Percentiles rank a stretch among this genome's conserved stretches.
Evolutionary conservation across 1,140 invertebrate genomes (phyloP).

Genomic region (Nylanderia fulva): DNA sequence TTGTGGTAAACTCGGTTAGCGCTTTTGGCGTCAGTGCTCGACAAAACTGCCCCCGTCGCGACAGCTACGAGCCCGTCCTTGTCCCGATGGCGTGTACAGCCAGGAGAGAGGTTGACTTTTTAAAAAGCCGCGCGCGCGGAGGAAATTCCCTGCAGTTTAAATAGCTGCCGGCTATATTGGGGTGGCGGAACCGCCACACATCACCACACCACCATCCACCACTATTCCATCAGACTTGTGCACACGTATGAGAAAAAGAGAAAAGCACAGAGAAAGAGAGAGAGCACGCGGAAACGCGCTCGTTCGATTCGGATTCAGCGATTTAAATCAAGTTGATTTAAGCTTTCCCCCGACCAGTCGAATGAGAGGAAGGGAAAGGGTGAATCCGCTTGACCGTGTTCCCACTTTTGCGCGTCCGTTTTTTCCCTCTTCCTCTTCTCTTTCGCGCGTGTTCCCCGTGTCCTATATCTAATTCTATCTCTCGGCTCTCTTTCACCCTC

Average conservation of each 20-base stretch:
- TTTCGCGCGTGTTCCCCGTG: neutral
- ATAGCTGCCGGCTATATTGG: conserved; percentile 68
- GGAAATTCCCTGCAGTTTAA: conserved; percentile 70
- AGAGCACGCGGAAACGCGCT: conserved; percentile 37
- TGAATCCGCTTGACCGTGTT: conserved; percentile 64
- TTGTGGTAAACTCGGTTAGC: conserved; percentile 60
- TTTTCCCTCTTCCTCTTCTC: conserved; percentile 15
- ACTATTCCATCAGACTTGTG: neutral
- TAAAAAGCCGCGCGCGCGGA: conserved; percentile 62
- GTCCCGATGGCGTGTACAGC: conserved; percentile 30
- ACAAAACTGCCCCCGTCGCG: conserved; percentile 71
- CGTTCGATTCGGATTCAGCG: conserved; percentile 69
- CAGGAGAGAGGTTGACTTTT: conserved; percentile 70
- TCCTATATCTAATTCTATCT: conserved; percentile 3
- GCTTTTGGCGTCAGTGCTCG: conserved; percentile 64
- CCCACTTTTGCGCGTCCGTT: conserved; percentile 58
- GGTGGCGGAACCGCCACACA: conserved; percentile 22
- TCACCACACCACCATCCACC: neutral
- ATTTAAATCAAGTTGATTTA: conserved; percentile 78
- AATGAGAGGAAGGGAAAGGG: no score
- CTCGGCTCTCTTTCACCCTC: conserved; percentile 2
- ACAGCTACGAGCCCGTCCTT: conserved; percentile 51
- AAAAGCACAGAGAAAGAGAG: neutral
- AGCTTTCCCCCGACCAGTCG: conserved; percentile 58
- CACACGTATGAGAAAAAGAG: neutral